These are phyloP conservation scores for Eurois occulta DNA, from an alignment of 2,888 invertebrate genomes.

Conservation along the genomic window DNA sequence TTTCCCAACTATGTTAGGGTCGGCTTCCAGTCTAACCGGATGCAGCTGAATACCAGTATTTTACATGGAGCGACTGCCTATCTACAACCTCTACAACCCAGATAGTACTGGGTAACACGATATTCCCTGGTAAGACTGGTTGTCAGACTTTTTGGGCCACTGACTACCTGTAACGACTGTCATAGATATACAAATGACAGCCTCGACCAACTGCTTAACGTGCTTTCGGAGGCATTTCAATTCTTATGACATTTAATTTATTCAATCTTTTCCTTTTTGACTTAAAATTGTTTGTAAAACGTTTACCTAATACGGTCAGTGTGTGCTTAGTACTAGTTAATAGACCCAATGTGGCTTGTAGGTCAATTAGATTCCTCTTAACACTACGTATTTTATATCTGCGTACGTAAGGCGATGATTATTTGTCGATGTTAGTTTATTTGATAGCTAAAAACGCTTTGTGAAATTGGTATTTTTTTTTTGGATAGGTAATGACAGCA, in stretches of 20 bases:
- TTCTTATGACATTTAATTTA: constrained; percentile 36
- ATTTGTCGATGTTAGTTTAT: constrained; percentile 24
- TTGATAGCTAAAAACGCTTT: neutral
- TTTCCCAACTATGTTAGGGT: too few relatives aligned
- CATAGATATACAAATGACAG: too few relatives aligned
- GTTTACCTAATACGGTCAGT: constrained; percentile 50
- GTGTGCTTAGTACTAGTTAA: constrained; percentile 60
- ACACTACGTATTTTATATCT: constrained; percentile 59
- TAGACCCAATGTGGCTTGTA: constrained; percentile 84
- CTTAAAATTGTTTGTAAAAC: neutral
- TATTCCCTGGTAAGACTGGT: too few relatives aligned
- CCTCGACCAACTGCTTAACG: too few relatives aligned
- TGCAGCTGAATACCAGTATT: too few relatives aligned
- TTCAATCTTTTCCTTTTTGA: neutral
- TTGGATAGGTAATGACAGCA: neutral
- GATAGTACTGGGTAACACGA: too few relatives aligned
- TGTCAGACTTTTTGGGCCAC: too few relatives aligned
- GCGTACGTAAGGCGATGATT: constrained; percentile 46
- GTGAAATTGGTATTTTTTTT: neutral
- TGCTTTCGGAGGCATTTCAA: too few relatives aligned
- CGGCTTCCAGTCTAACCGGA: too few relatives aligned
- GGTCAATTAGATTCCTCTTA: constrained; percentile 83
- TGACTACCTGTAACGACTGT: too few relatives aligned
- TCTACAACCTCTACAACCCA: too few relatives aligned
- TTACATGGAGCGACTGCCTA: too few relatives aligned